Evolutionary conservation across 2,888 invertebrate species (phyloP).

Genomic region (Pycnomerus fuliginosus): DNA sequence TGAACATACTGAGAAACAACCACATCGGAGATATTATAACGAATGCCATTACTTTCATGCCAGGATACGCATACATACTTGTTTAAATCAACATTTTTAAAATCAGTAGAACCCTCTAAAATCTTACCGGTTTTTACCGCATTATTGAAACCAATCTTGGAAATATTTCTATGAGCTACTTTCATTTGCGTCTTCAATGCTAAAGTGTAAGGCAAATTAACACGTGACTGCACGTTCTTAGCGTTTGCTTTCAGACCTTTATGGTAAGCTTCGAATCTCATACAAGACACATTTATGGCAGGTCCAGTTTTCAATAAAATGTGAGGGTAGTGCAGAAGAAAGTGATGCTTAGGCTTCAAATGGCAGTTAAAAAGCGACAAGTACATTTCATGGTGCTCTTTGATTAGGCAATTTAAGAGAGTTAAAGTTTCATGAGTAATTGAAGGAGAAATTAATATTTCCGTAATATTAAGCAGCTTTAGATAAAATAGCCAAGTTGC

Average conservation of each 20-base stretch:
- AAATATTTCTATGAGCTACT: conserved; percentile 2
- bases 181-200: conserved; percentile 1
- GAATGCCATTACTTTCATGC: neutral
- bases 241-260: conserved; percentile 5
- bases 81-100: neutral
- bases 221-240: neutral
- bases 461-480: neutral
- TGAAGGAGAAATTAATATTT: neutral
- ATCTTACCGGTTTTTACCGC: neutral
- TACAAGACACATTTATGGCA: conserved; percentile 4
- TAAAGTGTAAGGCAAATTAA: conserved; percentile 1
- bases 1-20: no score
- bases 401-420: neutral
- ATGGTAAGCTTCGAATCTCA: conserved; percentile 14
- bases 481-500: conserved; percentile 1
- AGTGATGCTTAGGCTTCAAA: conserved; percentile 11
- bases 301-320: conserved; percentile 9
- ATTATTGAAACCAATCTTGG: conserved; percentile 2
- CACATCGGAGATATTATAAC: neutral
- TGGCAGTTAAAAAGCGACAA: conserved; percentile 4
- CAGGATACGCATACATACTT: neutral
- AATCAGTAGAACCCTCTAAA: neutral
- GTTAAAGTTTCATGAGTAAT: neutral
- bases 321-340: conserved; percentile 7
- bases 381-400: conserved; percentile 8